These are phyloP conservation scores for Colletes gigas DNA, from an alignment of 1,140 invertebrate species.

Conservation along the genomic window DNA sequence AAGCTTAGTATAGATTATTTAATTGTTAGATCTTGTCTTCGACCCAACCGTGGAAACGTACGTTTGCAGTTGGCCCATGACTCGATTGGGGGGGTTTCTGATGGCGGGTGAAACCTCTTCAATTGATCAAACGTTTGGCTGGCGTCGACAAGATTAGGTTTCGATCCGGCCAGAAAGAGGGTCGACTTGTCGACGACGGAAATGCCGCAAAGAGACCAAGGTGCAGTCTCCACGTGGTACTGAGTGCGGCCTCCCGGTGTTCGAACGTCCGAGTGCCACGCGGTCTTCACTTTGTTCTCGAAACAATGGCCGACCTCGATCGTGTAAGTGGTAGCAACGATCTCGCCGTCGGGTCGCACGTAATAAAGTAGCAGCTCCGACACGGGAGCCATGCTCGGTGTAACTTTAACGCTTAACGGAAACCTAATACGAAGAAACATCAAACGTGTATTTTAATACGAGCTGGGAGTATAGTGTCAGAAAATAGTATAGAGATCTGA, in stretches of 20 bases:
- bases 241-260: slow-evolving; percentile 81
- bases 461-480: not conserved
- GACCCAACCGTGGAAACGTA: slow-evolving; percentile 25
- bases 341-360: slow-evolving; percentile 87
- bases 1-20: too few relatives aligned
- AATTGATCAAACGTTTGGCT: slow-evolving; percentile 72
- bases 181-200: slow-evolving; percentile 84
- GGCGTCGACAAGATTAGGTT: slow-evolving; percentile 68
- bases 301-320: slow-evolving; percentile 82
- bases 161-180: slow-evolving; percentile 78
- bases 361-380: slow-evolving; percentile 90
- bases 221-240: slow-evolving; percentile 80
- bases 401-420: slow-evolving; percentile 80
- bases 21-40: not conserved
- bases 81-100: slow-evolving; percentile 63
- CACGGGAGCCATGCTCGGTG: slow-evolving; percentile 87
- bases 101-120: slow-evolving; percentile 72
- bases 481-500: too few relatives aligned
- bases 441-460: not conserved
- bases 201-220: slow-evolving; percentile 83
- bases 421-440: slow-evolving; percentile 61
- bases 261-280: slow-evolving; percentile 78
- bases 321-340: slow-evolving; percentile 82
- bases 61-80: slow-evolving; percentile 74
- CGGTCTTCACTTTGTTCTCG: slow-evolving; percentile 82